These are phyloP conservation scores for Scaptomyza graminum DNA, from an alignment of 1,140 invertebrate genomes.

Conservation along the genomic window DNA sequence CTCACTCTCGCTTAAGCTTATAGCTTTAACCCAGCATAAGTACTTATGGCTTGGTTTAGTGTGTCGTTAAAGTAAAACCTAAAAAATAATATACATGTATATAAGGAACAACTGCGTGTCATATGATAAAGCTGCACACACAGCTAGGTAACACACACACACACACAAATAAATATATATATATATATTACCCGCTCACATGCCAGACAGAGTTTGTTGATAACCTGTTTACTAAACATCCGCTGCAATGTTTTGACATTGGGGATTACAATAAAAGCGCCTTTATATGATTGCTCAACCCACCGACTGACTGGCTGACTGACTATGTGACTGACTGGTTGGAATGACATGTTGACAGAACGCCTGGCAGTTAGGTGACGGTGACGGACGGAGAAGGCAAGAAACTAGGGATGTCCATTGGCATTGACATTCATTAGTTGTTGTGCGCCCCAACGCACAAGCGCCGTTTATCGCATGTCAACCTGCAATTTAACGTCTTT, in stretches of 20 bases:
- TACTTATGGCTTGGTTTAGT: constrained; percentile 63
- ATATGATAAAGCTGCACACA: constrained; percentile 62
- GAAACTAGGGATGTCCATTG: constrained; percentile 25
- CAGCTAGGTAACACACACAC: constrained; percentile 53
- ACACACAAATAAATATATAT: constrained; percentile 26
- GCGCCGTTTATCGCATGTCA: constrained; percentile 72
- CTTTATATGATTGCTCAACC: constrained; percentile 75
- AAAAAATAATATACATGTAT: background rate
- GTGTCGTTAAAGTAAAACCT: constrained; percentile 26
- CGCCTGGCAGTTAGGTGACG: constrained; percentile 4
- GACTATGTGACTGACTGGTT: background rate
- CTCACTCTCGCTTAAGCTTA: background rate
- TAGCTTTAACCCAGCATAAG: constrained; percentile 1
- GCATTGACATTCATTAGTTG: constrained; percentile 67
- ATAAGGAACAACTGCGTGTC: constrained; percentile 61
- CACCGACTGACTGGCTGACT: constrained; percentile 26
- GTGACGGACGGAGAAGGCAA: background rate
- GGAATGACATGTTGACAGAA: constrained; percentile 14
- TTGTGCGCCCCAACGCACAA: constrained; percentile 13
- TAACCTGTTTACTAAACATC: constrained; percentile 53
- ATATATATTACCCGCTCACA: constrained; percentile 39
- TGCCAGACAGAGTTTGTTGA: constrained; percentile 22
- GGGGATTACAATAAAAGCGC: constrained; percentile 78
- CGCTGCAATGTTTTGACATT: constrained; percentile 73
- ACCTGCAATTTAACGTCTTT: constrained; percentile 59